Evolutionary conservation across 2,113 vertebrate genomes (phyloP), one percentile per base, ranked within the genome.

Genomic region (Butastur rufipennis): DNA sequence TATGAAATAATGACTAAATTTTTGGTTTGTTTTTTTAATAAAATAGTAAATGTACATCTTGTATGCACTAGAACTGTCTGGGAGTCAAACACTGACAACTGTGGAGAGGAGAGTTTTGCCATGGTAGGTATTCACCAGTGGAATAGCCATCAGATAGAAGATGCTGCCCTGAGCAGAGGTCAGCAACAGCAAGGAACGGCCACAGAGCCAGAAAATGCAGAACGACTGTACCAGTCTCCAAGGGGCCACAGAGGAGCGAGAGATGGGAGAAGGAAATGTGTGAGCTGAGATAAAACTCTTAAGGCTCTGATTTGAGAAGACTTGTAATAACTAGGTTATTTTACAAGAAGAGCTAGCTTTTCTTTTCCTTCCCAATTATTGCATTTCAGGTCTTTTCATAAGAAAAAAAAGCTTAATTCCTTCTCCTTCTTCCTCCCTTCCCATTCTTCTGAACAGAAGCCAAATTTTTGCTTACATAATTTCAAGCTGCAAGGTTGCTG

Each of bases 321-420:
- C 67, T 86, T 96, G 31, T 90, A 87, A 42, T 88, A 90, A 71
- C 59, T 86, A 38, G 32, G 55, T 70, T 80, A 63, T 95, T 78
- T 96, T 90, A 77, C 19, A 15, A 77, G 42, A 92, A 53, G 71
- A 82, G 14, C 22, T 53, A 58, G 48, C 75, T 88, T 95, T 97
- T 42, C 62, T 84, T 91, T 95, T 90, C 56, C 62, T 90, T 87
- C 53, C 10, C 40, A 88, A 58, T 93, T 90, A 97, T 6, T 94
- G 55, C 26, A 16, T 82, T 88, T 94, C 58, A 42, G 32, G 45
- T 43, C 31, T 88, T 91, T 77, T 70, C n/a, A n/a, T 70, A 62
- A 86, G 50, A 70, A 91, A 79, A 79, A 80, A 86, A 58, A 25
- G 19, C 47, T 88, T 66, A 90, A 83, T 94, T 96, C 47, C 13